Evolutionary conservation across 1,140 invertebrate genomes (phyloP).

Genomic region (Neodiprion pinetum): DNA sequence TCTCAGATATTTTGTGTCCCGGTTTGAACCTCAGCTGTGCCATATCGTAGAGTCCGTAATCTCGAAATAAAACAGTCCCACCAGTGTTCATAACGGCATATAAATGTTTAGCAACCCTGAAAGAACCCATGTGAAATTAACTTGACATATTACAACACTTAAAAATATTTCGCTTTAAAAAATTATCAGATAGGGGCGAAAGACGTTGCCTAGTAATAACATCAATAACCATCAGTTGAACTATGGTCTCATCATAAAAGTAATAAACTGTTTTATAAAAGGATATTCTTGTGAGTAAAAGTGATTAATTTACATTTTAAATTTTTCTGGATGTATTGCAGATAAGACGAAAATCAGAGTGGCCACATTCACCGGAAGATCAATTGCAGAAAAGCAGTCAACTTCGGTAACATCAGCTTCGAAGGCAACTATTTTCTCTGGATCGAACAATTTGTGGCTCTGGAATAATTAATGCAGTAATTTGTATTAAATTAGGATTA

Average conservation of each 20-base stretch:
- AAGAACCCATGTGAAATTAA: constrained; percentile 6
- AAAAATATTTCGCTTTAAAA: background rate
- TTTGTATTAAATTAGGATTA: background rate
- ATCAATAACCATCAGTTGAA: constrained; percentile 53
- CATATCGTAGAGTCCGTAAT: constrained; percentile 99
- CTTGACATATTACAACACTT: background rate
- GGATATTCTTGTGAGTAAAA: background rate
- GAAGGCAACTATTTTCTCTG: constrained; percentile 76
- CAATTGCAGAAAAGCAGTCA: constrained; percentile 66
- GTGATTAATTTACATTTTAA: constrained; percentile 55
- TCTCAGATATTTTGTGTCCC: constrained; percentile 91
- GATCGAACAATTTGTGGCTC: constrained; percentile 65
- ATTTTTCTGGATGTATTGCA: constrained; percentile 82
- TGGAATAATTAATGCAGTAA: constrained; percentile 32
- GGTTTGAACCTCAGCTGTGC: constrained; percentile 93
- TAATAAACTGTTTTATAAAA: constrained; percentile 8
- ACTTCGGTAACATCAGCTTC: constrained; percentile 73
- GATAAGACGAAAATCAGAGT: constrained; percentile 84
- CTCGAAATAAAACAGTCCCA: constrained; percentile 89
- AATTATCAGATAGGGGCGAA: constrained; percentile 51
- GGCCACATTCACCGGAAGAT: constrained; percentile 69
- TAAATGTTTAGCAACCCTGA: constrained; percentile 72
- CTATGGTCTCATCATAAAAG: constrained; percentile 54
- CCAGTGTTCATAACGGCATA: constrained; percentile 76
- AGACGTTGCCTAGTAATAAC: constrained; percentile 38